A percentile compares a stretch with the other conserved stretches of the same genome.
Evolutionary conservation across 1,140 invertebrate species (phyloP).

Genomic region (Leptinotarsa lineolata): DNA sequence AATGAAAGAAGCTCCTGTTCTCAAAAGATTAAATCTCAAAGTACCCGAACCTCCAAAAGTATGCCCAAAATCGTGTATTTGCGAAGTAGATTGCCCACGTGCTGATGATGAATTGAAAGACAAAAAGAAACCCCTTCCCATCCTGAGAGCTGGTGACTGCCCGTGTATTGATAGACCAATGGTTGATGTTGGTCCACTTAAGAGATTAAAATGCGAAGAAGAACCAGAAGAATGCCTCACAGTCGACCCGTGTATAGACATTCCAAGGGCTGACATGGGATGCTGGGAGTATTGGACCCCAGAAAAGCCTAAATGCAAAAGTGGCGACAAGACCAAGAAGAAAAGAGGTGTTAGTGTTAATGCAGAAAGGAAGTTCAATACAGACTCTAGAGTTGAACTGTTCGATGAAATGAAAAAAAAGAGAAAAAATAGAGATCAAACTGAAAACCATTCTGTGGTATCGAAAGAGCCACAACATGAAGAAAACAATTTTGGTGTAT

Average conservation of each 20-base stretch:
- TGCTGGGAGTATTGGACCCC: constrained; percentile 35
- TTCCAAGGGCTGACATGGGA: constrained; percentile 38
- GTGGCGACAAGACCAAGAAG: neutral
- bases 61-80: constrained; percentile 11
- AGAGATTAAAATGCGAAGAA: constrained; percentile 32
- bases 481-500: too few species aligned
- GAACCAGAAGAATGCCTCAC: constrained; percentile 31
- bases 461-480: too few species aligned
- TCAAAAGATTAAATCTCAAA: constrained; percentile 29
- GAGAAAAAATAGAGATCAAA: neutral
- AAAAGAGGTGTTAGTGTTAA: neutral
- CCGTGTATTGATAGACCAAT: constrained; percentile 36
- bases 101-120: constrained; percentile 26
- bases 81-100: neutral
- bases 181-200: constrained; percentile 28
- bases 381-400: constrained; percentile 1
- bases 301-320: neutral
- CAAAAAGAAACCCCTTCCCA: constrained; percentile 30
- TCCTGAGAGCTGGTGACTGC: constrained; percentile 32
- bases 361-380: constrained; percentile 1
- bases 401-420: neutral
- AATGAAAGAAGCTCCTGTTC: constrained; percentile 18
- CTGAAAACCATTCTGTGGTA: neutral
- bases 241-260: constrained; percentile 30
- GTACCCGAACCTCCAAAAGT: constrained; percentile 29